These are phyloP conservation scores for Drosophila conformis DNA, from an alignment of 2,888 invertebrate species.

Conservation along the genomic window DNA sequence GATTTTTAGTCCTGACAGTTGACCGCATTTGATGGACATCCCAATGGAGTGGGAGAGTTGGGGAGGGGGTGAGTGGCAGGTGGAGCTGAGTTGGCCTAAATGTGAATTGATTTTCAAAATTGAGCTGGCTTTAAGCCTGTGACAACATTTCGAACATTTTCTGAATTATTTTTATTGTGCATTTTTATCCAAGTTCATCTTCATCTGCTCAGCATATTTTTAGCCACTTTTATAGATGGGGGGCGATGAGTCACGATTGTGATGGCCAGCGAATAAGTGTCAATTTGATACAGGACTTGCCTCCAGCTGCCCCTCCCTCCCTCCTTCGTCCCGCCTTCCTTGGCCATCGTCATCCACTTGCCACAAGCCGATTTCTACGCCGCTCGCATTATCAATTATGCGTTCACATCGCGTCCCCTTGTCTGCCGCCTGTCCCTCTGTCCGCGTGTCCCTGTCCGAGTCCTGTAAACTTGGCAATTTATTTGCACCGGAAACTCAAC, in stretches of 20 bases:
- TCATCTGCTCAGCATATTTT: background rate
- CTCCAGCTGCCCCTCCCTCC: background rate
- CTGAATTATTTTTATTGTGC: background rate
- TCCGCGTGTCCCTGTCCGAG: conserved; percentile 47
- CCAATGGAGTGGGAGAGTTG: conserved; percentile 7
- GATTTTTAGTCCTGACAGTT: conserved; percentile 45
- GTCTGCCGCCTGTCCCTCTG: background rate
- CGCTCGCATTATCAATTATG: conserved; percentile 77
- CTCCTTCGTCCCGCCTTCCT: background rate
- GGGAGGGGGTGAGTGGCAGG: background rate
- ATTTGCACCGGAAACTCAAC: conserved; percentile 81
- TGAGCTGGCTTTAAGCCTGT: background rate
- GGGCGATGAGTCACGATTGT: conserved; percentile 22
- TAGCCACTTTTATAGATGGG: background rate
- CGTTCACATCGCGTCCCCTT: conserved; percentile 58
- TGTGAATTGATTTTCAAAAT: conserved; percentile 24
- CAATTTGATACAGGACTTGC: conserved; percentile 42
- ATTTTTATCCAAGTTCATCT: background rate
- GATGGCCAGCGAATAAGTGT: conserved; percentile 32
- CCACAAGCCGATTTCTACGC: conserved; percentile 42
- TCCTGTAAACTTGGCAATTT: conserved; percentile 79
- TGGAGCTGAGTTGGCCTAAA: conserved; percentile 9
- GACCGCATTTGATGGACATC: conserved; percentile 46
- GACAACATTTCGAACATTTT: background rate
- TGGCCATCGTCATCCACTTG: background rate